phyloP scores from a whole-genome alignment of 1,140 invertebrate species.

The Drosophila rufa region DNA sequence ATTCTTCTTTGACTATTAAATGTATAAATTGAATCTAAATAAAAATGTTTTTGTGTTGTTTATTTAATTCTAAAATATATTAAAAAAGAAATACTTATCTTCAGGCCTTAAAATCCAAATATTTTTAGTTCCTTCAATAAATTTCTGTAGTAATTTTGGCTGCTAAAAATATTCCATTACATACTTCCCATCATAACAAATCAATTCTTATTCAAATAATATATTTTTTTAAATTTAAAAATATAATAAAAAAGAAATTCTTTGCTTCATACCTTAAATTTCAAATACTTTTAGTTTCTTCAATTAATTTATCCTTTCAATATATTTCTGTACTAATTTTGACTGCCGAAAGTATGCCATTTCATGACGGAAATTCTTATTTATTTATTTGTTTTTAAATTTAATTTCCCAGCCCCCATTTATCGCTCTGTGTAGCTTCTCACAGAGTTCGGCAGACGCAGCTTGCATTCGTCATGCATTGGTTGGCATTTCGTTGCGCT shows the following conservation, averaged over 20 bases:
- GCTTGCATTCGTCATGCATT: constrained; percentile 73
- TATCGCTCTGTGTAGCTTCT: neutral
- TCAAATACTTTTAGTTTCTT: no score
- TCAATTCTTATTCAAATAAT: neutral
- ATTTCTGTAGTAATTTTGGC: neutral
- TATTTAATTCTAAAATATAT: no score
- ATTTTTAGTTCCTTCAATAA: neutral
- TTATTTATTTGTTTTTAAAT: no score
- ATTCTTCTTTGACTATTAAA: neutral
- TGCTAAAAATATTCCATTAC: neutral
- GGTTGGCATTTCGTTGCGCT: constrained; percentile 80
- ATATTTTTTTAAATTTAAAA: no score
- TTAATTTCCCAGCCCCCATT: no score
- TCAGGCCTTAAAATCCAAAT: no score
- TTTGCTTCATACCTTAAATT: no score
- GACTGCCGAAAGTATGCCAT: neutral
- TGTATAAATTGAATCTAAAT: neutral
- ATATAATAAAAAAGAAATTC: no score
- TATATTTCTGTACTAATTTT: no score
- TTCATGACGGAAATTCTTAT: no score
- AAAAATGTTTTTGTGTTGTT: no score
- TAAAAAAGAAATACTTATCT: no score
- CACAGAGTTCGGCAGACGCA: constrained; percentile 10
- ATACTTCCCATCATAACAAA: neutral
- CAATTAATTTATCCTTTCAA: neutral